Conservation (phyloP, 2,797 vertebrate genomes). For the Botia kubotai region DNA sequence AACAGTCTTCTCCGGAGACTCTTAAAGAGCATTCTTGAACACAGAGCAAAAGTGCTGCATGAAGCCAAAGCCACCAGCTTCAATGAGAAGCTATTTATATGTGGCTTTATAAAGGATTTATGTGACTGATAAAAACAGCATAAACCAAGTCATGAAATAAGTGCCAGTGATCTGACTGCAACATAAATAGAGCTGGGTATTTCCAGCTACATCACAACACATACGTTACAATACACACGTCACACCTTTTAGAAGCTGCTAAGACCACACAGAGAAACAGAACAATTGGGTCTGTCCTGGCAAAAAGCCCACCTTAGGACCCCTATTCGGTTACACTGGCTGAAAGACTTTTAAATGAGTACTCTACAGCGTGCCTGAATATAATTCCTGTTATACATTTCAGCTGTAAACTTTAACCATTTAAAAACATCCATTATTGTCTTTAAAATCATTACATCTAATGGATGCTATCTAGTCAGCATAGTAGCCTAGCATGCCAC, state of each 20-base stretch:
- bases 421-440: neutral
- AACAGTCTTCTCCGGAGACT: slow-evolving; percentile 37
- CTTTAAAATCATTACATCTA: no score
- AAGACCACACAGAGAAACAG: neutral
- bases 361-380: neutral
- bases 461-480: no score
- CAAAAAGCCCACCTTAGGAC: no score
- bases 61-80: slow-evolving; percentile 2
- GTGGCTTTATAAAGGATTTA: slow-evolving; percentile 29
- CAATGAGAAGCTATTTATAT: slow-evolving; percentile 13
- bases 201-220: neutral
- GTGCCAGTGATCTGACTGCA: slow-evolving; percentile 6
- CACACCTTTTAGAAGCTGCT: neutral
- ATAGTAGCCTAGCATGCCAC: no score
- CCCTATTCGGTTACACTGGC: neutral
- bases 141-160: slow-evolving; percentile 15
- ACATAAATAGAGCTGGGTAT: neutral
- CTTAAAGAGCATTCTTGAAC: slow-evolving; percentile 55
- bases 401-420: neutral
- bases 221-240: neutral
- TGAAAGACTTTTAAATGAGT: neutral
- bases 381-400: neutral
- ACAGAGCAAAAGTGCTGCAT: slow-evolving; percentile 22
- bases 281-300: neutral
- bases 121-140: slow-evolving; percentile 37